A percentile compares a stretch with the other conserved stretches of the same genome.
These are phyloP conservation scores for Solea solea DNA, from an alignment of 2,113 vertebrate species.

Conservation along the genomic window DNA sequence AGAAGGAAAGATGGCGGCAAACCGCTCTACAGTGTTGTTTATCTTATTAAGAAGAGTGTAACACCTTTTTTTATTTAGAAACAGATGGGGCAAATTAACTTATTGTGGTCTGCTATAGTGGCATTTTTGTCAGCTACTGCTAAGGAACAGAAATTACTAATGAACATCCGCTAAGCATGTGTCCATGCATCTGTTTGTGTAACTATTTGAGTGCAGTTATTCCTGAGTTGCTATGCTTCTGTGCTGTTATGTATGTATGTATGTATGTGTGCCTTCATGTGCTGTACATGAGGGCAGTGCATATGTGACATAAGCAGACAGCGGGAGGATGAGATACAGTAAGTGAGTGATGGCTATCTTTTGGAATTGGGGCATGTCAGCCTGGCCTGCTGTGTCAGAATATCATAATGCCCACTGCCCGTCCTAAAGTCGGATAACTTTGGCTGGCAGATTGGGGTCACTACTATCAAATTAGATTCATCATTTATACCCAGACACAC, in stretches of 20 bases:
- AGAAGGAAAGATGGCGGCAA: not conserved
- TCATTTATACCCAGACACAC: constrained; percentile 49
- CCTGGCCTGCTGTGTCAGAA: constrained; percentile 71
- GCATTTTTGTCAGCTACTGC: not conserved
- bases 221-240: constrained; percentile 12
- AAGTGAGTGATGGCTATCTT: constrained; percentile 64
- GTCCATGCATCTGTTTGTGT: not conserved
- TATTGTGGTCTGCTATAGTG: not conserved
- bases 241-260: constrained; percentile 36
- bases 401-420: constrained; percentile 67
- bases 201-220: constrained; percentile 1
- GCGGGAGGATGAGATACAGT: constrained; percentile 13
- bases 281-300: constrained; percentile 9
- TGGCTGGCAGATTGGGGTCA: constrained; percentile 82
- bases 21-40: not conserved
- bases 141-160: not conserved
- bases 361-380: constrained; percentile 65
- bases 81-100: not conserved
- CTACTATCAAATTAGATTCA: constrained; percentile 77
- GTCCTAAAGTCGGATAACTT: constrained; percentile 72
- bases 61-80: not conserved
- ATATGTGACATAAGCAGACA: constrained; percentile 26
- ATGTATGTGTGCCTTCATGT: constrained; percentile 5
- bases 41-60: not conserved
- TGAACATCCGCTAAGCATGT: not conserved